Evolutionary conservation across 2,797 vertebrate species (phyloP).

Genomic region (Argentina silus): DNA sequence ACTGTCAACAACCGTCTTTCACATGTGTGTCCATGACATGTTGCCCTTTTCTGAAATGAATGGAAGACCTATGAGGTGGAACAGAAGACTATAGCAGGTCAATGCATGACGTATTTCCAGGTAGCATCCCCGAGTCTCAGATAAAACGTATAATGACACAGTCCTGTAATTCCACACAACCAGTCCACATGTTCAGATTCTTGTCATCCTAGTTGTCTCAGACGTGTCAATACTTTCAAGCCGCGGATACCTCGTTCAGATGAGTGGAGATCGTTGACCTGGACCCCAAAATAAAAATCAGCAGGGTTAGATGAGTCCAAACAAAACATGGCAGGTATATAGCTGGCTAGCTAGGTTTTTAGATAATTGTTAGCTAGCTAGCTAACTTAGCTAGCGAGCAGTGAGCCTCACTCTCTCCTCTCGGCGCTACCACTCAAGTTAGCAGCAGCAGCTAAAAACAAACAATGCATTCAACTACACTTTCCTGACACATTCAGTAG

Average conservation of each 20-base stretch:
- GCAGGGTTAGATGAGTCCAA: background rate
- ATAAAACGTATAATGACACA: background rate
- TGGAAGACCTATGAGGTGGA: background rate
- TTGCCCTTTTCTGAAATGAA: background rate
- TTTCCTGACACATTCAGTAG: background rate
- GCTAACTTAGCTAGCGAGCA: background rate
- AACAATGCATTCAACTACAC: background rate
- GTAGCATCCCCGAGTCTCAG: background rate
- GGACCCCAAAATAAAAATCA: background rate
- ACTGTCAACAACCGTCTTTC: background rate
- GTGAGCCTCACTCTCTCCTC: background rate
- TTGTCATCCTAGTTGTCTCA: background rate
- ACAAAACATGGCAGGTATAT: background rate
- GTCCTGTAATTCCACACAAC: background rate
- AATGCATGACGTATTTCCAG: background rate
- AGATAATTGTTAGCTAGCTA: background rate
- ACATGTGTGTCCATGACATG: background rate
- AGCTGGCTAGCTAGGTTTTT: background rate
- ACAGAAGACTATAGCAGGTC: background rate
- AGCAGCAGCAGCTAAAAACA: background rate
- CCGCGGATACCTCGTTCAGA: background rate
- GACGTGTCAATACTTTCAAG: background rate
- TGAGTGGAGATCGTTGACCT: background rate
- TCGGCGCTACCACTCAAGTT: background rate
- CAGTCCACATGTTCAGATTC: constrained; percentile 5